Evolutionary conservation across 2,888 invertebrate species (phyloP), one percentile per base, ranked within the genome.

Genomic region (Mythimna lalbum): DNA sequence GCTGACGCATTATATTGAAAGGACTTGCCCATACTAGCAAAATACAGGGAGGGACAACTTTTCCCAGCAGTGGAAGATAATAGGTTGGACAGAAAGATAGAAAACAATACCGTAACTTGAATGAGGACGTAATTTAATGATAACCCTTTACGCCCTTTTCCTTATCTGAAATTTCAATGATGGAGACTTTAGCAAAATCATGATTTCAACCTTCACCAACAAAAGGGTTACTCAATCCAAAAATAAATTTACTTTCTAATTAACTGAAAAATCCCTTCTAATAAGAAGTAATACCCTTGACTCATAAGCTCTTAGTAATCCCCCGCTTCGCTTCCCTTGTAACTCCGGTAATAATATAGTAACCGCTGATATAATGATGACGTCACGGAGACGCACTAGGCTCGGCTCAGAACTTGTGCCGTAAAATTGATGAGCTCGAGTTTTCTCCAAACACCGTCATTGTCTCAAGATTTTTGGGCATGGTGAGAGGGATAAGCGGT

Each of bases 341-440:
- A 62, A 69, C 52, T 67, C 56, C 47, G 9, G 47, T 53, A 70
- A 81, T 81, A 69, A 83, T 79, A 79, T 76, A 79, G 80, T 82
- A 75, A 82, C 74, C 65, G 65, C 72, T 65, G 63, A 69, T 63
- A 73, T 73, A 71, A 82, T 76, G 77, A 76, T 78, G 80, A 82
- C 78, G 82, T 73, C 81, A 85, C 69, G 72, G 59, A 50, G 57
- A 43, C 43, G 67, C 63, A 68, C 69, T 64, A 60, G 67, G 62
- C 63, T 21, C 56, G 69, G 31, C 70, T 70, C 57, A 69, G 75
- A 85, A 84, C 80, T 85, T 85, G 67, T 27, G 47, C 77, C 78
- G 80, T 86, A 80, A 87, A 83, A 82, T 86, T 86, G 86, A 87
- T 83, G 82, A 76, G 77, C 50, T 69, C 53, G 69, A 86, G 82